Conservation (phyloP, 2,888 invertebrate genomes). For the Drosophila vallismaia region DNA sequence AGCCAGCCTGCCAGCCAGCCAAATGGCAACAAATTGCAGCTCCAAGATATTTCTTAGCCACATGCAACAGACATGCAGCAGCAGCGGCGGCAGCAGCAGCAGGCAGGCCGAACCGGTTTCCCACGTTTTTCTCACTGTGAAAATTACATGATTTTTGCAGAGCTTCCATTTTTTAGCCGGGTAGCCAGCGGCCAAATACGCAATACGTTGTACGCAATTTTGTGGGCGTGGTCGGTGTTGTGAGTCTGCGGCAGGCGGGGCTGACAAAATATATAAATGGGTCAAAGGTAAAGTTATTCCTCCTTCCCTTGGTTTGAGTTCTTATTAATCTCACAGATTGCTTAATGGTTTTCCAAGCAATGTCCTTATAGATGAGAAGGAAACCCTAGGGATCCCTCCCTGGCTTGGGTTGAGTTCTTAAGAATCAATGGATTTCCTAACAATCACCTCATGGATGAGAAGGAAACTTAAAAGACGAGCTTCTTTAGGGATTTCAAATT, state of each 20-base stretch:
- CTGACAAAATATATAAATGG: not conserved
- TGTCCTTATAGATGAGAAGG: too few species aligned
- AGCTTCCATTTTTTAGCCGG: slow-evolving; percentile 51
- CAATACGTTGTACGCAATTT: slow-evolving; percentile 19
- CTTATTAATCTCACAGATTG: too few species aligned
- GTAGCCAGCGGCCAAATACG: slow-evolving; percentile 50
- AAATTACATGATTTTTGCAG: slow-evolving; percentile 37
- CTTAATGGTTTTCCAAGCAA: too few species aligned
- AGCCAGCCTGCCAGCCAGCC: too few species aligned
- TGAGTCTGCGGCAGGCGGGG: slow-evolving; percentile 51
- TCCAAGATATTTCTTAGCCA: slow-evolving; percentile 35
- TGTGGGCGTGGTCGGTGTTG: slow-evolving; percentile 47
- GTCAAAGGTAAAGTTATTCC: not conserved
- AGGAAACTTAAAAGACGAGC: too few species aligned
- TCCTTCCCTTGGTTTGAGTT: too few species aligned
- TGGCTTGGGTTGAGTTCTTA: too few species aligned
- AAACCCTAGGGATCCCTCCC: too few species aligned
- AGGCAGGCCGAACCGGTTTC: slow-evolving; percentile 37
- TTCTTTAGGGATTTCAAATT: too few species aligned
- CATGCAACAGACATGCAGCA: slow-evolving; percentile 40
- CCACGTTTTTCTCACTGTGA: slow-evolving; percentile 12
- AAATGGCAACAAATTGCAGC: slow-evolving; percentile 47
- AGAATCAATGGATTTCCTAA: too few species aligned
- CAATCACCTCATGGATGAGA: too few species aligned
- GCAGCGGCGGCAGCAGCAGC: slow-evolving; percentile 7